These are phyloP conservation scores for Umimayanthus chanpuru DNA, from an alignment of 92 coral and sea anemone species.

Conservation along the genomic window DNA sequence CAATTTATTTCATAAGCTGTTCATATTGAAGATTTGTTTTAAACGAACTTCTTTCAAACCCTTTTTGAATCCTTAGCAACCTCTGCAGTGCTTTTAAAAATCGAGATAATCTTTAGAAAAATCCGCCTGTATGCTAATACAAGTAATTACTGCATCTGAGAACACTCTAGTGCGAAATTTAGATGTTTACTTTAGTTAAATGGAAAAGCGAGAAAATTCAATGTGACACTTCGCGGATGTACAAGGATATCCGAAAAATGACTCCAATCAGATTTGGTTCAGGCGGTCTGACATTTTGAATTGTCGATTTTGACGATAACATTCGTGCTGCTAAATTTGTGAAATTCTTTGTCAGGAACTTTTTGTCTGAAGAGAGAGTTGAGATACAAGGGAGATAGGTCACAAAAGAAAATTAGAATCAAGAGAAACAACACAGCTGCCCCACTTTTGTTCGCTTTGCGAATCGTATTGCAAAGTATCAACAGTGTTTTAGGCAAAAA, in stretches of 20 bases:
- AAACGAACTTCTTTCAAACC: constrained; percentile 40
- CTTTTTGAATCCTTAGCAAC: constrained; percentile 29
- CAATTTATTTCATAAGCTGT: constrained; percentile 56
- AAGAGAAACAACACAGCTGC: constrained; percentile 89
- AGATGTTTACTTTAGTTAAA: constrained; percentile 76
- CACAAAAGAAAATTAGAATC: constrained; percentile 83
- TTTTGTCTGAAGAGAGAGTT: constrained; percentile 31
- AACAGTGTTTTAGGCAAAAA: constrained; percentile 20
- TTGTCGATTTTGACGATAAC: constrained; percentile 29
- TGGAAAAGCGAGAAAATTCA: constrained; percentile 63
- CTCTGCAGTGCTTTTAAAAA: constrained; percentile 53
- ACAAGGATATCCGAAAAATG: constrained; percentile 22
- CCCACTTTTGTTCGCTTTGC: constrained; percentile 50
- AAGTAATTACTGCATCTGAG: constrained; percentile 75
- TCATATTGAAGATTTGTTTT: constrained; percentile 50
- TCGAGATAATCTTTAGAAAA: constrained; percentile 69
- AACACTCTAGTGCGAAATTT: constrained; percentile 54
- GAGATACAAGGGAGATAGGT: constrained; percentile 49
- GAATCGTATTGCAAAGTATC: constrained; percentile 51
- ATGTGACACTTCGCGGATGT: constrained; percentile 42
- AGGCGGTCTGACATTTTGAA: constrained; percentile 5
- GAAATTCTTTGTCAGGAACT: constrained; percentile 33
- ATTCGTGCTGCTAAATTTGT: constrained; percentile 26
- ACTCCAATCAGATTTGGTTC: constrained; percentile 13
- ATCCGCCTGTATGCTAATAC: constrained; percentile 66